Evolutionary conservation across 2,888 invertebrate genomes (phyloP).

Genomic region (Troides aeacus): DNA sequence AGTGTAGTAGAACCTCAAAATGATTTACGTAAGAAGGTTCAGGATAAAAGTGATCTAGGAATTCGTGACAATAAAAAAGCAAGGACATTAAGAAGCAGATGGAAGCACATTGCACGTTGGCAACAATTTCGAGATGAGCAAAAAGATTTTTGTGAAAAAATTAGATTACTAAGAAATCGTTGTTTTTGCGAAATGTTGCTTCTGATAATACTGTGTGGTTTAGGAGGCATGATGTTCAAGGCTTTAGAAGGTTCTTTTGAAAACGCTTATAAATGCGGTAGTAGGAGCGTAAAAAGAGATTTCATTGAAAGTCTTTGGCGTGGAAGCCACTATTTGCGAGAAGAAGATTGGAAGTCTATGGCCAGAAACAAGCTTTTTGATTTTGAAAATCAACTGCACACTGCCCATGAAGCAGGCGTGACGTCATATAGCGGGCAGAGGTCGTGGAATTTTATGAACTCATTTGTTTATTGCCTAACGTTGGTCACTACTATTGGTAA

Average conservation of each 20-base stretch:
- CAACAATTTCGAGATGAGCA: conserved; percentile 80
- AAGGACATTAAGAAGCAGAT: conserved; percentile 40
- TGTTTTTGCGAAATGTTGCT: conserved; percentile 86
- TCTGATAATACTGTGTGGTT: conserved; percentile 85
- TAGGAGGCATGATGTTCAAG: conserved; percentile 89
- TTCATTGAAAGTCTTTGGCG: conserved; percentile 92
- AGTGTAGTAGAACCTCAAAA: conserved; percentile 47
- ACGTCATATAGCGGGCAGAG: conserved; percentile 90
- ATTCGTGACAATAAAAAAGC: conserved; percentile 32
- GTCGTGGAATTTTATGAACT: conserved; percentile 93
- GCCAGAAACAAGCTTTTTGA: conserved; percentile 88
- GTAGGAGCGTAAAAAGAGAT: conserved; percentile 91
- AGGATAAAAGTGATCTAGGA: conserved; percentile 40
- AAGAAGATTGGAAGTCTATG: conserved; percentile 94
- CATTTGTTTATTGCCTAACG: conserved; percentile 91
- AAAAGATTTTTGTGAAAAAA: conserved; percentile 75
- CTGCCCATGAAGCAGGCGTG: conserved; percentile 90
- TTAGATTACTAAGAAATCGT: conserved; percentile 80
- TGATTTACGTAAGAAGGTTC: conserved; percentile 45
- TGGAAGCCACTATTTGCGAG: conserved; percentile 88
- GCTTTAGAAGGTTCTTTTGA: conserved; percentile 92
- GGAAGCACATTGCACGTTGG: conserved; percentile 76
- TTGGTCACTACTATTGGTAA: conserved; percentile 95
- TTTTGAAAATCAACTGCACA: conserved; percentile 92
- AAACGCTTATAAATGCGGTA: conserved; percentile 92